Conservation (phyloP, 2,113 vertebrate species). For the Vicugna pacos region DNA sequence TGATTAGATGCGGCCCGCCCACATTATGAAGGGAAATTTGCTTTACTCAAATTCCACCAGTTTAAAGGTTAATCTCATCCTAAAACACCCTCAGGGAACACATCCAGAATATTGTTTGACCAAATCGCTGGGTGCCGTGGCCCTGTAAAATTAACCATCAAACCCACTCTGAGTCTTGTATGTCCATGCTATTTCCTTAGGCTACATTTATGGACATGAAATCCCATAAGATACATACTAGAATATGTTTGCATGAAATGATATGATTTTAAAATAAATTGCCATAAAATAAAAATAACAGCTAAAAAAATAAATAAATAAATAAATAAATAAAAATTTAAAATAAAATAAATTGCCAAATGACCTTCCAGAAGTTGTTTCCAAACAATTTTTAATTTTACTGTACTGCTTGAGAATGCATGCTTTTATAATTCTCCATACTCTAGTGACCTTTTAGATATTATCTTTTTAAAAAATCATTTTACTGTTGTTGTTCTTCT, state of each 20-base stretch:
- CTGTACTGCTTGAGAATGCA: not conserved
- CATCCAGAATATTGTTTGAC: not conserved
- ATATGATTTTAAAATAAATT: not conserved
- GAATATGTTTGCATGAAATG: slow-evolving; percentile 25
- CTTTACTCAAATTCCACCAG: not conserved
- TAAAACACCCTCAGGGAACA: not conserved
- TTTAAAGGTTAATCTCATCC: not conserved
- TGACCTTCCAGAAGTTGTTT: not conserved
- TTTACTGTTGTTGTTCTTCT: no score
- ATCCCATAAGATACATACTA: slow-evolving; percentile 16
- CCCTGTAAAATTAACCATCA: not conserved
- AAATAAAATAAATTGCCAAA: not conserved
- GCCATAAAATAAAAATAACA: no score
- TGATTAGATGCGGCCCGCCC: no score
- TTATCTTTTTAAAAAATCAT: not conserved
- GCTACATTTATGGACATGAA: not conserved
- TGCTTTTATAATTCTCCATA: not conserved
- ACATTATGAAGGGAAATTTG: not conserved
- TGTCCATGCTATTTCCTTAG: not conserved
- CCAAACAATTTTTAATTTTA: not conserved
- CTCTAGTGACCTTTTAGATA: not conserved
- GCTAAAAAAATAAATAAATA: no score
- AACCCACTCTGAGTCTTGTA: not conserved
- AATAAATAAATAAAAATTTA: no score
- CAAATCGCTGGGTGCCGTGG: not conserved